Conservation (phyloP, 1,140 invertebrate species). For the Apis cerana region DNA sequence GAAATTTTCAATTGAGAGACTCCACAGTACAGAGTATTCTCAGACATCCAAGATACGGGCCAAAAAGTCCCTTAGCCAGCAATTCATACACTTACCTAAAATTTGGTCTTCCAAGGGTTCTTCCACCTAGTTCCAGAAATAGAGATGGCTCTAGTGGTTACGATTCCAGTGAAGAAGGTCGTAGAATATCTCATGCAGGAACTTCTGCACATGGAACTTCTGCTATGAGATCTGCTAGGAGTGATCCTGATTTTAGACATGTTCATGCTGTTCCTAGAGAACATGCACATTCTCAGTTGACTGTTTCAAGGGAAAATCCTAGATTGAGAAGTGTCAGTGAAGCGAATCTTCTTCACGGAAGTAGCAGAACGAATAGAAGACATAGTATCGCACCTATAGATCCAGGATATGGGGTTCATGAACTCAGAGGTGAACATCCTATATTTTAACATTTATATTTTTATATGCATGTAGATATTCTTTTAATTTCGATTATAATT, state of each 20-base stretch:
- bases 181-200: slow-evolving; percentile 70
- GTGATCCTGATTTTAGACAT: slow-evolving; percentile 90
- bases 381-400: slow-evolving; percentile 85
- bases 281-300: slow-evolving; percentile 78
- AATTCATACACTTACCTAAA: slow-evolving; percentile 97
- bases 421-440: slow-evolving; percentile 5
- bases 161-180: slow-evolving; percentile 88
- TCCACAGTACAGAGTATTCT: slow-evolving; percentile 96
- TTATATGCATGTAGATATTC: neutral
- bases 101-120: slow-evolving; percentile 94
- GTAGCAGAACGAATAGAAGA: slow-evolving; percentile 80
- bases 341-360: slow-evolving; percentile 86
- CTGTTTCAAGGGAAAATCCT: slow-evolving; percentile 78
- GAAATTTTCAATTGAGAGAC: slow-evolving; percentile 95
- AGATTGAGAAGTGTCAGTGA: slow-evolving; percentile 87
- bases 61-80: slow-evolving; percentile 90
- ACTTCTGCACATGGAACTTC: slow-evolving; percentile 56
- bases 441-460: neutral
- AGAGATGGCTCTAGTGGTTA: slow-evolving; percentile 91
- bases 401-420: slow-evolving; percentile 79
- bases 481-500: neutral
- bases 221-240: slow-evolving; percentile 80
- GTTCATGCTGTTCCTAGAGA: slow-evolving; percentile 79
- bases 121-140: slow-evolving; percentile 85
- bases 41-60: slow-evolving; percentile 93